phyloP scores from a whole-genome alignment of 2,113 vertebrate species.

The Oryzias woworae region DNA sequence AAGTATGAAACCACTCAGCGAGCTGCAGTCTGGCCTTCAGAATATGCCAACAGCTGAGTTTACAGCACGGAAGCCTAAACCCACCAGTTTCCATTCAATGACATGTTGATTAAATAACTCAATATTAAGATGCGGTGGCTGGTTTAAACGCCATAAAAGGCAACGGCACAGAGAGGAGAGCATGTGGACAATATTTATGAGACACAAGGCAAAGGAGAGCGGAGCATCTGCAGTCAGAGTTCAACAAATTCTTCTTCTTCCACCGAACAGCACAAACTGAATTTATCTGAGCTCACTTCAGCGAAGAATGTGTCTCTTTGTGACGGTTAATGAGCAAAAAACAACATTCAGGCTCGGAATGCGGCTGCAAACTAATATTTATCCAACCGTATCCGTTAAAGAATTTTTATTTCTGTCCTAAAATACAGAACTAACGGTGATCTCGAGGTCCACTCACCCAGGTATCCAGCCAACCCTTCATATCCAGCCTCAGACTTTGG shows the following conservation, averaged over 20 bases:
- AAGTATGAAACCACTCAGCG: constrained; percentile 3
- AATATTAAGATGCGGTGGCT: constrained; percentile 45
- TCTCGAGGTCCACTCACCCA: constrained; percentile 78
- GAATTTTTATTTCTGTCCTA: no score
- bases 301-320: no score
- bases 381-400: no score
- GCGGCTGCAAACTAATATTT: no score
- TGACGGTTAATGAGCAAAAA: no score
- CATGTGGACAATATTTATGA: constrained; percentile 29
- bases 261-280: constrained; percentile 6
- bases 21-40: constrained; percentile 12
- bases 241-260: constrained; percentile 22
- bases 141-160: constrained; percentile 61
- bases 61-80: constrained; percentile 33
- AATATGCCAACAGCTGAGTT: constrained; percentile 49
- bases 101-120: constrained; percentile 70
- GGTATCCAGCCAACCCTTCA: constrained; percentile 88
- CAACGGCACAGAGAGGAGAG: constrained; percentile 21
- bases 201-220: constrained; percentile 14
- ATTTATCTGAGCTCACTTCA: constrained; percentile 15
- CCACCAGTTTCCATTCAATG: constrained; percentile 36
- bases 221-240: constrained; percentile 22
- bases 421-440: not conserved
- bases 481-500: constrained; percentile 72
- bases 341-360: no score